Evolutionary conservation across 1,140 invertebrate genomes (phyloP).

Genomic region (Drosophila setifemur): DNA sequence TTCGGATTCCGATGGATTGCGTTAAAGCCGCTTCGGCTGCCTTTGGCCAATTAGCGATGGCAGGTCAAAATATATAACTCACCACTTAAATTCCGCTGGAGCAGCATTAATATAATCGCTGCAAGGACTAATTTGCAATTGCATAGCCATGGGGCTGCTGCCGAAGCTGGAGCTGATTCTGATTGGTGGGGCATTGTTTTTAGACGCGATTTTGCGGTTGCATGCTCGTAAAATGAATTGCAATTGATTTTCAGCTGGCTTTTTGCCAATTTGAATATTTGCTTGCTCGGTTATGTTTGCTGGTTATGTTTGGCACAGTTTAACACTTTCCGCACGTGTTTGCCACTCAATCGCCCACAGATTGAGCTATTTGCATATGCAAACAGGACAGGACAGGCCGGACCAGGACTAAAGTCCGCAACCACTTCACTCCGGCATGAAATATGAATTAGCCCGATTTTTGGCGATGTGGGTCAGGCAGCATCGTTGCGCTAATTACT

Average conservation of each 20-base stretch:
- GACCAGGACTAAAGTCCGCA: neutral
- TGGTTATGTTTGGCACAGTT: slow-evolving; percentile 41
- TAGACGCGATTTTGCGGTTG: slow-evolving; percentile 21
- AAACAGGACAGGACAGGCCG: slow-evolving; percentile 5
- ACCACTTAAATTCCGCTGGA: slow-evolving; percentile 50
- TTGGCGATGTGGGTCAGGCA: slow-evolving; percentile 21
- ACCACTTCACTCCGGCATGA: slow-evolving; percentile 20
- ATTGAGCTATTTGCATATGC: slow-evolving; percentile 6
- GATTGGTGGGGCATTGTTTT: slow-evolving; percentile 57
- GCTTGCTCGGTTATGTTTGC: slow-evolving; percentile 3
- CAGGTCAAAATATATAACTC: slow-evolving; percentile 15
- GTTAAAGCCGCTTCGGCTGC: neutral
- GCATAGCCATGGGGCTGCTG: slow-evolving; percentile 33
- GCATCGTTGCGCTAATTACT: slow-evolving; percentile 29
- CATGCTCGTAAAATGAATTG: slow-evolving; percentile 36
- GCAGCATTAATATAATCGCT: slow-evolving; percentile 53
- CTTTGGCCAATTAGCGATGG: slow-evolving; percentile 24
- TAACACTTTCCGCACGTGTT: slow-evolving; percentile 52
- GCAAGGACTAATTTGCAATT: slow-evolving; percentile 64
- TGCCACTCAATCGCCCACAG: slow-evolving; percentile 28
- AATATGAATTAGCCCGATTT: slow-evolving; percentile 48
- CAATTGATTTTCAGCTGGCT: slow-evolving; percentile 53
- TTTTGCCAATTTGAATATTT: slow-evolving; percentile 32
- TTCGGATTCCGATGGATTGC: slow-evolving; percentile 4
- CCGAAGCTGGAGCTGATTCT: slow-evolving; percentile 7